A percentile compares a stretch with the other conserved stretches of the same genome.
Conservation (phyloP, 1,140 invertebrate species). For the Drosophila ficusphila region DNA sequence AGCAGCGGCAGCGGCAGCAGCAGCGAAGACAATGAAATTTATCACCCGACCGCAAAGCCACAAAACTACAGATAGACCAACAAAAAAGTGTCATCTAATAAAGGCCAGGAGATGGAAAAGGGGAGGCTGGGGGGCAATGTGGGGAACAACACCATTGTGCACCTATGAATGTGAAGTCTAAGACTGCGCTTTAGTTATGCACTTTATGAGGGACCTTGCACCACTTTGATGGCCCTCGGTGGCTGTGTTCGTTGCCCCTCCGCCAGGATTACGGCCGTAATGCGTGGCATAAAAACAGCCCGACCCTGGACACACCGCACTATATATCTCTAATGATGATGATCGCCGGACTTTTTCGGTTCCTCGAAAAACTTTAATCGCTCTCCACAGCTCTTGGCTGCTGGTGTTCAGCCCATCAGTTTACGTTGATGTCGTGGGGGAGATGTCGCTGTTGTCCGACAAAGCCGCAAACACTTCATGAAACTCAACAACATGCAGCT, state of each 20-base stretch:
- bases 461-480: slow-evolving; percentile 54
- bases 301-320: slow-evolving; percentile 8
- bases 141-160: slow-evolving; percentile 28
- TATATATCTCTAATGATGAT: slow-evolving; percentile 51
- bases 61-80: slow-evolving; percentile 42
- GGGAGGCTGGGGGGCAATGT: neutral
- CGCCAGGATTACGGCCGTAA: slow-evolving; percentile 35
- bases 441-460: slow-evolving; percentile 41
- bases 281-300: slow-evolving; percentile 44
- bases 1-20: slow-evolving; percentile 6
- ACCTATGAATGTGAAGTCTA: slow-evolving; percentile 46
- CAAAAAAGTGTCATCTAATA: slow-evolving; percentile 63
- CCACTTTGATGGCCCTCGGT: slow-evolving; percentile 41
- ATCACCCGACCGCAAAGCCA: slow-evolving; percentile 64
- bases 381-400: neutral
- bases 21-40: slow-evolving; percentile 62
- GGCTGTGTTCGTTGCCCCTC: slow-evolving; percentile 22
- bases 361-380: slow-evolving; percentile 48
- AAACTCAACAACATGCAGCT: slow-evolving; percentile 40
- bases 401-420: neutral
- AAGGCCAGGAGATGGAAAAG: slow-evolving; percentile 14
- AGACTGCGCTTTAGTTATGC: slow-evolving; percentile 57
- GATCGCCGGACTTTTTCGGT: slow-evolving; percentile 38
- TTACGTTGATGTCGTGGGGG: slow-evolving; percentile 19
- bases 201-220: slow-evolving; percentile 54